Evolutionary conservation across 2,888 invertebrate species (phyloP).

Genomic region (Azorinus chamasolen): DNA sequence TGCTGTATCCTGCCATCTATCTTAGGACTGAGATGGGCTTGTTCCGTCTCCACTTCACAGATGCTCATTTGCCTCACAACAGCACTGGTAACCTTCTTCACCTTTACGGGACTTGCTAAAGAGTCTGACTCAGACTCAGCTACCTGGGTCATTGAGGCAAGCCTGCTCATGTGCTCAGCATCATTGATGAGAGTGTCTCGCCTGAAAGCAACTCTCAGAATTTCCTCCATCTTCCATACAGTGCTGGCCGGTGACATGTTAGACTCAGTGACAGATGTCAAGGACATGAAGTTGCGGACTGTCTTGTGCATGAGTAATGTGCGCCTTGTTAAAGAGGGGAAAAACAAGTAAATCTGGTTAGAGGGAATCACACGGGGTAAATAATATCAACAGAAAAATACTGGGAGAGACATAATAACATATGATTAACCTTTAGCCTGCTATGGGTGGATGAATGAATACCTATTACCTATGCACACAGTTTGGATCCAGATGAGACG

Average conservation of each 20-base stretch:
- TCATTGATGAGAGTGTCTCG: conserved; percentile 67
- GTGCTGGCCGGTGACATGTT: too few species aligned
- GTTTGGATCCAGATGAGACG: too few species aligned
- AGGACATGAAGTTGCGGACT: conserved; percentile 23
- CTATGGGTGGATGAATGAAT: too few species aligned
- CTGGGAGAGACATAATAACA: too few species aligned
- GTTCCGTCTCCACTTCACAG: conserved; percentile 93
- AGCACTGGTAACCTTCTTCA: conserved; percentile 47
- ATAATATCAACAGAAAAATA: too few species aligned
- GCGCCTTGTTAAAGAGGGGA: conserved; percentile 46
- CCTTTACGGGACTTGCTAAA: conserved; percentile 9
- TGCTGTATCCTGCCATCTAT: conserved; percentile 93
- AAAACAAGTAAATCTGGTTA: background rate
- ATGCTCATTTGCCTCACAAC: conserved; percentile 83
- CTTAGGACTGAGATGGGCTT: conserved; percentile 93
- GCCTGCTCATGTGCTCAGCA: conserved; percentile 35
- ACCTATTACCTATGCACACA: too few species aligned
- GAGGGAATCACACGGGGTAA: too few species aligned
- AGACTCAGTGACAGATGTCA: background rate
- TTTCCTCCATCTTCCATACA: conserved; percentile 7
- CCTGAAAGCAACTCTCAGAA: conserved; percentile 49
- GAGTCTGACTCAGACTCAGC: background rate
- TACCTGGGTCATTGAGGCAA: conserved; percentile 23
- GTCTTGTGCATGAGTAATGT: conserved; percentile 50
- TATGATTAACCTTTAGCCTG: too few species aligned